Evolutionary conservation across 2,113 vertebrate species (phyloP).

Genomic region (Oreochromis spilurus): DNA sequence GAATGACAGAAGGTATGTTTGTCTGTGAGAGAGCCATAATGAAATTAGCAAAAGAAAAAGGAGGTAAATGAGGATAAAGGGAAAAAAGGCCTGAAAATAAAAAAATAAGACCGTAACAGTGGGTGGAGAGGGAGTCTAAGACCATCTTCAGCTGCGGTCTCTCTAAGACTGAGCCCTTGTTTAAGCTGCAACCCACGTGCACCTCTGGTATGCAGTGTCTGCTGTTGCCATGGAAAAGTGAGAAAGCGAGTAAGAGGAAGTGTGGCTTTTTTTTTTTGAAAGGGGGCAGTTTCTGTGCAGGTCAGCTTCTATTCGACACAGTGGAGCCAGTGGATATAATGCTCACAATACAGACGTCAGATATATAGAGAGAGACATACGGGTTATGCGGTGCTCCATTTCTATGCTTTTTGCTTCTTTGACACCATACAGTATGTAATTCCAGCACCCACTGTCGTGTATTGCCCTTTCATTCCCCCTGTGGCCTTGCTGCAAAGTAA

Average conservation of each 20-base stretch:
- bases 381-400: neutral
- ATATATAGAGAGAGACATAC: neutral
- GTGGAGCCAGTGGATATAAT: slow-evolving; percentile 15
- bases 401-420: neutral
- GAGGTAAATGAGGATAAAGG: neutral
- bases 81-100: neutral
- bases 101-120: neutral
- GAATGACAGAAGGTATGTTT: neutral
- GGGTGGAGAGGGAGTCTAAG: neutral
- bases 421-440: neutral
- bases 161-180: slow-evolving; percentile 62
- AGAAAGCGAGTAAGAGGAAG: slow-evolving; percentile 38
- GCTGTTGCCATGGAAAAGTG: slow-evolving; percentile 72
- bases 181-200: slow-evolving; percentile 71
- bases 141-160: slow-evolving; percentile 33
- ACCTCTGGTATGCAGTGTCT: slow-evolving; percentile 70
- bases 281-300: slow-evolving; percentile 46
- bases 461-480: neutral
- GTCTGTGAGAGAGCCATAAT: neutral
- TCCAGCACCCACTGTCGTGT: neutral
- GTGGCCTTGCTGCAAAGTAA: neutral
- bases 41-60: neutral
- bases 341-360: neutral
- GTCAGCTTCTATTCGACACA: slow-evolving; percentile 30
- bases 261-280: slow-evolving; percentile 8